A percentile compares a stretch with the other conserved stretches of the same genome.
Evolutionary conservation across 1,140 invertebrate species (phyloP).

Genomic region (Cardiocondyla obscurior): DNA sequence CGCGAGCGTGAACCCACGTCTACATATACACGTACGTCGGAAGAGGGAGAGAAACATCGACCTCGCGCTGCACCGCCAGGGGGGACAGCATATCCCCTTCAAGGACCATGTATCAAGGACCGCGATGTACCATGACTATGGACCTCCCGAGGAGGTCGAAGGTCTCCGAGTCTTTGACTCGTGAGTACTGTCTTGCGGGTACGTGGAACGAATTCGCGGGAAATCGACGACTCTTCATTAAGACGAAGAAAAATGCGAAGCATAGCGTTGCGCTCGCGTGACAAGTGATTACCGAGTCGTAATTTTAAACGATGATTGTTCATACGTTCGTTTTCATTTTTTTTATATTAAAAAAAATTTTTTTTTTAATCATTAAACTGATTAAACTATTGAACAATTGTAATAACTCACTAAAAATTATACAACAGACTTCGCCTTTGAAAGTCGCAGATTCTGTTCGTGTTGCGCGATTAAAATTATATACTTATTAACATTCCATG

Average conservation of each 20-base stretch:
- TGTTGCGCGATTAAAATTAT: no score
- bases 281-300: neutral
- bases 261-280: neutral
- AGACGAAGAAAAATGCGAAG: neutral
- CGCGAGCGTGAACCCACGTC: neutral
- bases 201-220: slow-evolving; percentile 50
- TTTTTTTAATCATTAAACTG: neutral
- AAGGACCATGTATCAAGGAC: slow-evolving; percentile 52
- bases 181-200: slow-evolving; percentile 35
- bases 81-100: slow-evolving; percentile 52
- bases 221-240: slow-evolving; percentile 57
- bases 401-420: no score
- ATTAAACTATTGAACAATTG: no score
- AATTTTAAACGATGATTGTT: neutral
- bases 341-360: no score
- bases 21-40: slow-evolving; percentile 12
- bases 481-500: no score
- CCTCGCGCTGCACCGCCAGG: slow-evolving; percentile 42
- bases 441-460: no score
- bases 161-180: slow-evolving; percentile 51
- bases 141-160: slow-evolving; percentile 39
- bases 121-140: slow-evolving; percentile 44
- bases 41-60: slow-evolving; percentile 40
- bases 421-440: no score
- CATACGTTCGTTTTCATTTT: no score